These are phyloP conservation scores for Aphelenchoides besseyi DNA, from an alignment of 1,140 invertebrate species.

Conservation along the genomic window DNA sequence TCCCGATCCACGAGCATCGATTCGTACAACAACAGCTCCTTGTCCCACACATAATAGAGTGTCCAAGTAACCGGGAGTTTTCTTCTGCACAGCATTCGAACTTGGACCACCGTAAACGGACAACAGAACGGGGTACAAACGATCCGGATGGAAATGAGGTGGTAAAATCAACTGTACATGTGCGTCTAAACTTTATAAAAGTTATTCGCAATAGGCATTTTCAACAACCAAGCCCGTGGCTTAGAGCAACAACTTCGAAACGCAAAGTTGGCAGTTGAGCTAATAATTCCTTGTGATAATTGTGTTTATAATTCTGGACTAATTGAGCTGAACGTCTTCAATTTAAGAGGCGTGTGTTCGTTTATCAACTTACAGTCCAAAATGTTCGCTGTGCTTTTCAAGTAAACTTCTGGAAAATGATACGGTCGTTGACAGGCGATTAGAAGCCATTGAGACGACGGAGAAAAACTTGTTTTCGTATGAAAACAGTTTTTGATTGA, in stretches of 20 bases:
- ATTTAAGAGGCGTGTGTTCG: neutral
- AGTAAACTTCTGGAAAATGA: conserved; percentile 26
- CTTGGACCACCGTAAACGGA: conserved; percentile 33
- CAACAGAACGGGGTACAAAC: conserved; percentile 30
- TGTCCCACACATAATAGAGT: neutral
- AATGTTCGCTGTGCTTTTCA: conserved; percentile 35
- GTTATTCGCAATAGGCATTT: neutral
- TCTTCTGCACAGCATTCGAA: conserved; percentile 20
- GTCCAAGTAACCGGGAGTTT: conserved; percentile 22
- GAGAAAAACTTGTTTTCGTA: conserved; percentile 24
- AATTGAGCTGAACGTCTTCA: neutral
- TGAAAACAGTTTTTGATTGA: conserved; percentile 24
- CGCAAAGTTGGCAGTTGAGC: conserved; percentile 8
- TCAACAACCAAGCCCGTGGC: conserved; percentile 16
- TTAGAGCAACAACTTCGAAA: conserved; percentile 24
- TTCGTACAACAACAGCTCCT: conserved; percentile 25
- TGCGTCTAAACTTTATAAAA: conserved; percentile 19
- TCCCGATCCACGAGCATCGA: conserved; percentile 35
- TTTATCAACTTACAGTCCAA: conserved; percentile 9
- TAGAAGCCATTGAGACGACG: conserved; percentile 16
- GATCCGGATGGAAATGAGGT: conserved; percentile 26
- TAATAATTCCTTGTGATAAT: neutral
- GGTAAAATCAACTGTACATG: conserved; percentile 31
- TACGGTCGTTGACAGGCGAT: conserved; percentile 24
- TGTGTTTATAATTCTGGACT: neutral